phyloP scores from a whole-genome alignment of 2,113 vertebrate species.

The Aegithalos caudatus region DNA sequence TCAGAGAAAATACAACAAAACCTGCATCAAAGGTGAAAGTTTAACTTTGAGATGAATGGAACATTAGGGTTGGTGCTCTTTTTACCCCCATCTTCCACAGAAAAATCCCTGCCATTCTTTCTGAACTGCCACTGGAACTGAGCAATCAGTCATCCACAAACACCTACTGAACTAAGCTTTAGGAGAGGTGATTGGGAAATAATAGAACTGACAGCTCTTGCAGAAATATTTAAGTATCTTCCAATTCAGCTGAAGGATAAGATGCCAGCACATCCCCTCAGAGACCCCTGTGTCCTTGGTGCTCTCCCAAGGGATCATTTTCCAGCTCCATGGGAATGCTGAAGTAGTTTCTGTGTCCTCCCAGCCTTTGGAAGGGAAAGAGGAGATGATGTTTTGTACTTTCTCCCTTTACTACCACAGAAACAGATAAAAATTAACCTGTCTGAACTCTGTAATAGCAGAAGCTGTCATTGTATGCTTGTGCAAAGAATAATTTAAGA shows the following conservation, averaged over 20 bases:
- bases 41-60: background rate
- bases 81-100: accelerated
- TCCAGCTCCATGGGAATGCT: background rate
- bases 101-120: background rate
- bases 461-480: background rate
- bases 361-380: background rate
- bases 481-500: background rate
- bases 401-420: background rate
- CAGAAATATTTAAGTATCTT: background rate
- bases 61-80: background rate
- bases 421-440: constrained; percentile 22
- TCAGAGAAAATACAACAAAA: background rate
- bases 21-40: background rate
- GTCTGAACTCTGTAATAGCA: background rate
- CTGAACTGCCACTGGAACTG: background rate
- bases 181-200: background rate
- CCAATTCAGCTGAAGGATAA: background rate
- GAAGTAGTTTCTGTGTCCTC: background rate
- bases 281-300: background rate
- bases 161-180: background rate
- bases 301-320: background rate
- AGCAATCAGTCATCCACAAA: background rate
- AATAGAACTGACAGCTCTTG: background rate
- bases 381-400: background rate
- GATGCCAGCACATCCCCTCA: background rate